Evolutionary conservation across 2,113 vertebrate species (phyloP).

Genomic region (Psilopsiagon aymara): DNA sequence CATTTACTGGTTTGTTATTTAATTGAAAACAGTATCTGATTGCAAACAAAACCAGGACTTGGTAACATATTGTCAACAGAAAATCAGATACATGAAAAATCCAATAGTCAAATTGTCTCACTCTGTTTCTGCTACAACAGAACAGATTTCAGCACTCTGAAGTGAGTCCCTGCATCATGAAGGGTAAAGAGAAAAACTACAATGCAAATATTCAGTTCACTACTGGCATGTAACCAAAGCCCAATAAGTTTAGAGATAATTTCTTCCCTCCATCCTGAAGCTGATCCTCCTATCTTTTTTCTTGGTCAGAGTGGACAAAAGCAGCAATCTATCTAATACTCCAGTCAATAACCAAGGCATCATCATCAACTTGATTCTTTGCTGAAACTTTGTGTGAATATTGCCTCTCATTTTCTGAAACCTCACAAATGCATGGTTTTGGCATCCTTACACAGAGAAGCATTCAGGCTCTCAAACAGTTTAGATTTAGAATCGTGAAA

Average conservation of each 20-base stretch:
- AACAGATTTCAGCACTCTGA: background rate
- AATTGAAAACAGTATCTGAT: background rate
- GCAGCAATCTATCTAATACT: accelerated
- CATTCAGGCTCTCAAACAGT: background rate
- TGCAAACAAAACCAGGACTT: background rate
- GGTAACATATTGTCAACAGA: background rate
- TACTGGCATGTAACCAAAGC: background rate
- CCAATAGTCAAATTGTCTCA: background rate
- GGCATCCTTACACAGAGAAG: background rate
- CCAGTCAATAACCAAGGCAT: background rate
- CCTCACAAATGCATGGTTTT: background rate
- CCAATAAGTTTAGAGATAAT: background rate
- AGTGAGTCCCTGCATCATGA: background rate
- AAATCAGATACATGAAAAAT: background rate
- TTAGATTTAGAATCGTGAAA: background rate
- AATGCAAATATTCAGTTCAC: background rate
- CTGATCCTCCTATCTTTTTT: background rate
- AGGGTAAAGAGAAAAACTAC: background rate
- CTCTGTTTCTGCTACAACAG: accelerated
- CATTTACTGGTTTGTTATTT: background rate
- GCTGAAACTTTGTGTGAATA: background rate
- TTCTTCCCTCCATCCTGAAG: background rate
- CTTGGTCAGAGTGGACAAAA: background rate
- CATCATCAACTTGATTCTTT: background rate
- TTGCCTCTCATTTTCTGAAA: background rate